Evolutionary conservation across 92 coral and sea anemone species (phyloP), one percentile per base, ranked within the genome.

Genomic region (Virgularia gustaviana): DNA sequence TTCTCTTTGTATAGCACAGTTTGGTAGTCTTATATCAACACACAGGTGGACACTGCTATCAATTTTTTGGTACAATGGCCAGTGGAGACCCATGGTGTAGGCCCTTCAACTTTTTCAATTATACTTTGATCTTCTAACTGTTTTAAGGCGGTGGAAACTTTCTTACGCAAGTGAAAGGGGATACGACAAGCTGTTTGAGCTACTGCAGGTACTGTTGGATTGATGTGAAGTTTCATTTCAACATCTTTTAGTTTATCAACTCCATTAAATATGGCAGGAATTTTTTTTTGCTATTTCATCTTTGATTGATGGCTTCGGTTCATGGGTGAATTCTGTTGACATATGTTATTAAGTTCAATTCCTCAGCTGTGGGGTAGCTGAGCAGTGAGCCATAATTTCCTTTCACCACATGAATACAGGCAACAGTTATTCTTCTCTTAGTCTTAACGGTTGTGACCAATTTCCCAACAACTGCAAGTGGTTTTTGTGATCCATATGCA

Each of bases 351-450:
- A 71, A 57, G 11, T 59, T 65, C 32, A 83, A 25, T 24, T 77
- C 76, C 34, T 38, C 23, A 3, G 83, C 79, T 2, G 83, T 71
- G 3, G 63, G 54, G 38, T 70, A 71, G 32, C 79, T 58, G 10
- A 83, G 24, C 52, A 61, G 35, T 2, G 87, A 77, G 43, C 71
- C 58, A 30, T 70, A 52, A 41, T 77, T 83, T 16, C 87, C 83
- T 59, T 76, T 72, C 0, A 73, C 72, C 15, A 77, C 70, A 60
- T 33, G 73, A 32, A 83, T 70, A 49, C 38, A 11, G 16, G 20
- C 18, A 2, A 25, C 54, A 3, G 70, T 20, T n/a, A 54, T 9
- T 18, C 36, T 20, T 19, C 15, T 12, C 51, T 29, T 28, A 3
- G 36, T 28, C 42, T 78, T 68, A 22, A 78, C 18, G 1, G 42